A percentile compares a stretch with the other conserved stretches of the same genome.
Conservation (phyloP, 2,888 invertebrate species). For the Ligdia adustata region DNA sequence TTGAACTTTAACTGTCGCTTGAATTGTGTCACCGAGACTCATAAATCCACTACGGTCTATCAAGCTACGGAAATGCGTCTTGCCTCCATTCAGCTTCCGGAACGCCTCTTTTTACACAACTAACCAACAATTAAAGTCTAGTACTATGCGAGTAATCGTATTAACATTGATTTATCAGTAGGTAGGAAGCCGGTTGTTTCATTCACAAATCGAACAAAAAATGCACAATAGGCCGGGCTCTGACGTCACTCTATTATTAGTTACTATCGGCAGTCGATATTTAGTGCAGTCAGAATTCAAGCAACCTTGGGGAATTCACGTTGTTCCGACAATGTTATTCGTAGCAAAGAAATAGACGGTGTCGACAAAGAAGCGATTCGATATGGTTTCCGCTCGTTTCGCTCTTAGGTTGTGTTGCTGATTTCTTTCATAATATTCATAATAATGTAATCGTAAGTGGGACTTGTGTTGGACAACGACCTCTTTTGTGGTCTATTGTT, state of each 20-base stretch:
- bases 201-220: slow-evolving; percentile 36
- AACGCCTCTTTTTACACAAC: not conserved
- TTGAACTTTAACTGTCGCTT: not conserved
- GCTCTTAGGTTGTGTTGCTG: not conserved
- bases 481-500: no score
- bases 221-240: slow-evolving; percentile 16
- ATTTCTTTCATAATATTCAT: slow-evolving; percentile 31
- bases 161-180: slow-evolving; percentile 23
- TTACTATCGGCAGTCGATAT: slow-evolving; percentile 19
- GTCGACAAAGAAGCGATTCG: slow-evolving; percentile 20
- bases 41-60: not conserved
- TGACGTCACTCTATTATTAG: slow-evolving; percentile 36
- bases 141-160: slow-evolving; percentile 12
- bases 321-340: slow-evolving; percentile 25
- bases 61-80: slow-evolving; percentile 8
- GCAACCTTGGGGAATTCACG: slow-evolving; percentile 76
- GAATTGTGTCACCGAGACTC: not conserved
- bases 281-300: slow-evolving; percentile 49
- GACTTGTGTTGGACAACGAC: not conserved
- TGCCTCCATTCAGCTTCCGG: not conserved
- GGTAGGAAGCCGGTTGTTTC: slow-evolving; percentile 32
- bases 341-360: slow-evolving; percentile 15
- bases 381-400: slow-evolving; percentile 15
- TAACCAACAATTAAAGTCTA: slow-evolving; percentile 6
- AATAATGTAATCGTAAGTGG: not conserved